Conservation (phyloP, 1,140 invertebrate species). For the Drosophila trapezifrons region DNA sequence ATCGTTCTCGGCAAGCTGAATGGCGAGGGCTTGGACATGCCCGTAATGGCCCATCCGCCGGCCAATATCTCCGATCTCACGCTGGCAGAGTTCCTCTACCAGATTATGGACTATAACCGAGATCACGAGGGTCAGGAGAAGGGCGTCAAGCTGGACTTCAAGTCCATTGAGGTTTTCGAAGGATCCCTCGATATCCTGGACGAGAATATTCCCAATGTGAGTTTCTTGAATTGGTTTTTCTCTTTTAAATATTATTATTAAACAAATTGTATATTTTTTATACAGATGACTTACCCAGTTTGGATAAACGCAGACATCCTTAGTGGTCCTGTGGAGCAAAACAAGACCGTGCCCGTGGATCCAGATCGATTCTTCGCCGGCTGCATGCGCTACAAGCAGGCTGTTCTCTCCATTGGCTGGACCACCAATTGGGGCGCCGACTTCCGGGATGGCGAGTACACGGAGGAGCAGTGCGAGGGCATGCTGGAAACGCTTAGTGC, state of each 20-base stretch:
- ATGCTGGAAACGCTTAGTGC: constrained; percentile 87
- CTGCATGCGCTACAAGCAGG: constrained; percentile 86
- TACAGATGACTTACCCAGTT: constrained; percentile 89
- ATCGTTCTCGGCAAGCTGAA: constrained; percentile 88
- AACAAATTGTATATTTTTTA: too few species aligned
- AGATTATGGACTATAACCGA: constrained; percentile 85
- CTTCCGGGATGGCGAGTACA: constrained; percentile 87
- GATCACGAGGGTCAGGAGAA: constrained; percentile 83
- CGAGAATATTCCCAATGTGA: constrained; percentile 70
- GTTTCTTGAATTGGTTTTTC: neutral
- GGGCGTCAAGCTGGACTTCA: constrained; percentile 96
- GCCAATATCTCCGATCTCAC: constrained; percentile 89
- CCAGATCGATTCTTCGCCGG: constrained; percentile 87
- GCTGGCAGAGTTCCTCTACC: constrained; percentile 89
- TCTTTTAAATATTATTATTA: neutral
- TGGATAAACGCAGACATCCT: constrained; percentile 96
- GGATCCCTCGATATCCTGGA: constrained; percentile 87
- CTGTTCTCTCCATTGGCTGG: constrained; percentile 93
- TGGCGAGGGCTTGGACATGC: constrained; percentile 85
- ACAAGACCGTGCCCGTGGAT: constrained; percentile 87
- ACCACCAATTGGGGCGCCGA: constrained; percentile 88
- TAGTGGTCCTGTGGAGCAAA: constrained; percentile 89
- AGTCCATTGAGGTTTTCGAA: constrained; percentile 91
- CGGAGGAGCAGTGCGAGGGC: constrained; percentile 87
- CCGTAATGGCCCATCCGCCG: constrained; percentile 95